Evolutionary conservation across 2,797 vertebrate species (phyloP).

Genomic region (Cryptoprocta ferox): DNA sequence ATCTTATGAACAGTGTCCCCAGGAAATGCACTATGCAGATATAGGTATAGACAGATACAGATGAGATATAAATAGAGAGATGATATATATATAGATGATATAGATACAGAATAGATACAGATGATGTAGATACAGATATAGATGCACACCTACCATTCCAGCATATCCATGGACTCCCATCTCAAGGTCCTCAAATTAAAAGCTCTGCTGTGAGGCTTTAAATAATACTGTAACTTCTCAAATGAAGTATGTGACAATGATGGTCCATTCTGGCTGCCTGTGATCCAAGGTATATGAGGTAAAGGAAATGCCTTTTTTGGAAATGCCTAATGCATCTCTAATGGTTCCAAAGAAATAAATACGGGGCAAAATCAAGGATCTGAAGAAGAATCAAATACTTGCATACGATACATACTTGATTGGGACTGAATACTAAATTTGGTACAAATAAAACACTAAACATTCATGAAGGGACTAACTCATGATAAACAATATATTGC

Average conservation of each 20-base stretch:
- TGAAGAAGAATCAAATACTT: background rate
- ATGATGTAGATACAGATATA: background rate
- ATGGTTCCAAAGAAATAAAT: background rate
- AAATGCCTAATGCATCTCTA: background rate
- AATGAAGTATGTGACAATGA: background rate
- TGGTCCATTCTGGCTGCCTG: background rate
- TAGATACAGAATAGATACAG: background rate
- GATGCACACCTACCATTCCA: background rate
- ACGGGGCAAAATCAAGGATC: background rate
- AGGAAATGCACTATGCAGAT: background rate
- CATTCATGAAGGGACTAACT: background rate
- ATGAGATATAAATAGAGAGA: background rate
- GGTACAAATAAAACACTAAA: conserved; percentile 23
- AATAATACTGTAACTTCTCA: background rate
- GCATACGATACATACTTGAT: background rate
- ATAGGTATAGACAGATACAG: background rate
- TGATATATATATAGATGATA: background rate
- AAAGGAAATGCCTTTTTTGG: background rate
- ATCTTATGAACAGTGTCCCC: background rate
- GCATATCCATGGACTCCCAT: background rate
- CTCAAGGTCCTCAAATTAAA: conserved; percentile 9
- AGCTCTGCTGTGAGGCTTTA: background rate
- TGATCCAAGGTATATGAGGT: background rate
- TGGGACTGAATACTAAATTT: background rate
- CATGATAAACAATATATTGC: background rate